Percentiles rank a stretch among this genome's conserved stretches.
Evolutionary conservation across 2,797 vertebrate species (phyloP).

Genomic region (Myotis vivesi): DNA sequence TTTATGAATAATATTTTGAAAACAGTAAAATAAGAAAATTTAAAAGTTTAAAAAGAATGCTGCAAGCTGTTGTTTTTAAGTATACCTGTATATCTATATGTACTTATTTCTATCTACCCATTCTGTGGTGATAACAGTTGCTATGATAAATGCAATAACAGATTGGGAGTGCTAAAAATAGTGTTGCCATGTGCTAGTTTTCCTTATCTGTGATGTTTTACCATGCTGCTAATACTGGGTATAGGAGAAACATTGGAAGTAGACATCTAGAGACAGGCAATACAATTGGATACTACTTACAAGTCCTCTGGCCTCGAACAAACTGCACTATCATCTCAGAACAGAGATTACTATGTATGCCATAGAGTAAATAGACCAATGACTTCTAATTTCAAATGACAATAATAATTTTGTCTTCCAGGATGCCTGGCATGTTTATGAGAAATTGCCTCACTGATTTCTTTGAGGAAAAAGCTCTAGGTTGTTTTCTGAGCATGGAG

Average conservation of each 20-base stretch:
- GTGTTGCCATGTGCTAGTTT: neutral
- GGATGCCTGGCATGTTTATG: neutral
- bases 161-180: neutral
- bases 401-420: constrained; percentile 24
- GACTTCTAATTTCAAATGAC: neutral
- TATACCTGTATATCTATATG: neutral
- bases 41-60: neutral
- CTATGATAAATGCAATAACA: neutral
- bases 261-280: neutral
- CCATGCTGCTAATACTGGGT: neutral
- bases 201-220: neutral
- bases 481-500: neutral
- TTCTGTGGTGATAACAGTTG: neutral
- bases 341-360: neutral
- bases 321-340: neutral
- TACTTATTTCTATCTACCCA: neutral
- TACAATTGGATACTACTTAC: neutral
- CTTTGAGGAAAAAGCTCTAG: neutral
- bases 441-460: neutral
- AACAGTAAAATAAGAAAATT: neutral
- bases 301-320: neutral
- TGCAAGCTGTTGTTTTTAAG: neutral
- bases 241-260: neutral
- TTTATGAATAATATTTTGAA: neutral
- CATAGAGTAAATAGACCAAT: neutral